Conservation (phyloP, 2,888 invertebrate species). For the Herminia tarsipennalis region DNA sequence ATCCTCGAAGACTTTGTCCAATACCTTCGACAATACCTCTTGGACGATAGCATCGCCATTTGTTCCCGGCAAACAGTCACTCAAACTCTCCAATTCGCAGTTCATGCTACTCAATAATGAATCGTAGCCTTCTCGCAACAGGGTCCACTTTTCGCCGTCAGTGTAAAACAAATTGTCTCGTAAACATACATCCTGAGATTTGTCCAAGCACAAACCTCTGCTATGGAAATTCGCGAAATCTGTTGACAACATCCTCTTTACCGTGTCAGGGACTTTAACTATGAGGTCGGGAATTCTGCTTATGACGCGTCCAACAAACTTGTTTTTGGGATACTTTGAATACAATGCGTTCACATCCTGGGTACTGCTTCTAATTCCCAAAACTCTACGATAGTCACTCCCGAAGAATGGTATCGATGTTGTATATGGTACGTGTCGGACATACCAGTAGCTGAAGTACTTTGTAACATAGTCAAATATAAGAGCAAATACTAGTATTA, state of each 20-base stretch:
- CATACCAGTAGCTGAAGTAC: slow-evolving; percentile 81
- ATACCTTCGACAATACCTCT: slow-evolving; percentile 77
- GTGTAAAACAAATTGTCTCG: slow-evolving; percentile 83
- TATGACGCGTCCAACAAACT: slow-evolving; percentile 72
- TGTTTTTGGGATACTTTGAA: slow-evolving; percentile 61
- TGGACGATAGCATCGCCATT: slow-evolving; percentile 80
- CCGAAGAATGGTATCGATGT: slow-evolving; percentile 71
- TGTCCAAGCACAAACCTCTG: slow-evolving; percentile 80
- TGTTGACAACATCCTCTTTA: slow-evolving; percentile 77
- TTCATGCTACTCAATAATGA: slow-evolving; percentile 67
- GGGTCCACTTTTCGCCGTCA: slow-evolving; percentile 79
- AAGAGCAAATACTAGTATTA: slow-evolving; percentile 65
- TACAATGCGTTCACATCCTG: slow-evolving; percentile 71
- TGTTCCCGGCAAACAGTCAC: slow-evolving; percentile 80
- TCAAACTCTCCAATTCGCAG: slow-evolving; percentile 68
- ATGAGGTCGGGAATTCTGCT: slow-evolving; percentile 78
- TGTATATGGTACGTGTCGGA: slow-evolving; percentile 74
- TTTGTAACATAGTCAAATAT: slow-evolving; percentile 78
- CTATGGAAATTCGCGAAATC: slow-evolving; percentile 80
- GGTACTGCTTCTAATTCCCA: slow-evolving; percentile 67
- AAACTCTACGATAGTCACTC: slow-evolving; percentile 71
- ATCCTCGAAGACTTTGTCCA: slow-evolving; percentile 77
- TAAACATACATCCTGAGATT: slow-evolving; percentile 83
- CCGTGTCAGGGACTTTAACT: slow-evolving; percentile 73
- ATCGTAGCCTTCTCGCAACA: slow-evolving; percentile 69